phyloP scores from a whole-genome alignment of 1,140 invertebrate species.

The Drosophila micromelanica region DNA sequence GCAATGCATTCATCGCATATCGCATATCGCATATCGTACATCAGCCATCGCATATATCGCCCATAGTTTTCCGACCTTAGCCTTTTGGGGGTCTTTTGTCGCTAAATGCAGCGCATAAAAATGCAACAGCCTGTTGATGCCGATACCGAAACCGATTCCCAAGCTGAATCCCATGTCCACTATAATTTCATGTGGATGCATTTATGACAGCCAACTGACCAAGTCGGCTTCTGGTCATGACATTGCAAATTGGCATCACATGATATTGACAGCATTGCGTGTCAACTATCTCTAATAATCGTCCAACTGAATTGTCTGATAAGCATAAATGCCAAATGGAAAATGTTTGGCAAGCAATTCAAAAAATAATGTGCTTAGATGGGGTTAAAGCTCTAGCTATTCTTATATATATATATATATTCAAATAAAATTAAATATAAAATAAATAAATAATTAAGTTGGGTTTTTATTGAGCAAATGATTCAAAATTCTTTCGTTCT shows the following conservation, averaged over 20 bases:
- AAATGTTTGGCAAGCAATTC: neutral
- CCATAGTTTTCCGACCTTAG: slow-evolving; percentile 6
- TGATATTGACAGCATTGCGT: neutral
- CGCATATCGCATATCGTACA: neutral
- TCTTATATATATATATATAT: no score
- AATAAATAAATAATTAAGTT: no score
- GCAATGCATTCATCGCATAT: slow-evolving; percentile 8
- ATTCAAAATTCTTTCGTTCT: no score
- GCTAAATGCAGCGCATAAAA: no score
- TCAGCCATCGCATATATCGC: neutral
- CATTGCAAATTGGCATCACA: slow-evolving; percentile 1
- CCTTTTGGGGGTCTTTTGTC: slow-evolving; percentile 6
- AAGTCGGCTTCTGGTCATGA: neutral
- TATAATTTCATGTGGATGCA: neutral
- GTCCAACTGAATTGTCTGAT: neutral
- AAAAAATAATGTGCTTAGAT: no score
- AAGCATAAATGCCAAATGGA: slow-evolving; percentile 1
- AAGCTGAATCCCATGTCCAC: no score
- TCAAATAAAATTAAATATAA: no score
- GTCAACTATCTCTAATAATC: neutral
- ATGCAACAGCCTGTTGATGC: neutral
- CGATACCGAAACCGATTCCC: neutral
- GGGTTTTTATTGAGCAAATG: no score
- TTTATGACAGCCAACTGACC: neutral
- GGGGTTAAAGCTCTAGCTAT: no score